Percentiles rank a stretch among this genome's conserved stretches.
Conservation (phyloP, 2,797 vertebrate species). For the Enteromius treurensis region DNA sequence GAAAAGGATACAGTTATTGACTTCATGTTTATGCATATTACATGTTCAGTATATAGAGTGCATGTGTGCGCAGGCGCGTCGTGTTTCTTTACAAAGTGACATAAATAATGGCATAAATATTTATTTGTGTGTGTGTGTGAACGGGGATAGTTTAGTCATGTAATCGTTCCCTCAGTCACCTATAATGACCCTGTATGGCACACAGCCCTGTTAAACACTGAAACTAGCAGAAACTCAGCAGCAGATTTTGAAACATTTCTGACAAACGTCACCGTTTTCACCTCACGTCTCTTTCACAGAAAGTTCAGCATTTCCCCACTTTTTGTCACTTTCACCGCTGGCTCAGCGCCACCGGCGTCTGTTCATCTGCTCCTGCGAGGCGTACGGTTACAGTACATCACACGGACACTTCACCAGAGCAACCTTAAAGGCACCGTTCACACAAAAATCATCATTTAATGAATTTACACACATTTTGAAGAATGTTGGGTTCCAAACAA, state of each 20-base stretch:
- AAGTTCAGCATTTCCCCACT: background rate
- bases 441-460: background rate
- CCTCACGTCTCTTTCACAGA: constrained; percentile 47
- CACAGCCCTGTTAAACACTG: background rate
- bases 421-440: background rate
- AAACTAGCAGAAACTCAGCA: background rate
- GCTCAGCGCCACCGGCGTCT: constrained; percentile 11
- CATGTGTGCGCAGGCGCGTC: background rate
- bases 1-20: background rate
- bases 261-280: constrained; percentile 51
- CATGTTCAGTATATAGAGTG: background rate
- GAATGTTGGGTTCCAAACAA: background rate
- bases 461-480: constrained; percentile 64
- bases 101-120: background rate
- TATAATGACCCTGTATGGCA: background rate
- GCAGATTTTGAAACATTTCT: background rate
- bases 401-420: background rate
- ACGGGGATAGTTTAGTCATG: background rate
- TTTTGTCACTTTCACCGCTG: constrained; percentile 2
- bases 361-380: background rate
- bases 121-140: background rate
- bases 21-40: background rate
- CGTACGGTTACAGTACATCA: background rate
- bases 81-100: background rate
- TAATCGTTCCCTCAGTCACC: background rate